Evolutionary conservation across 2,888 invertebrate species (phyloP).

Genomic region (Autographa gamma): DNA sequence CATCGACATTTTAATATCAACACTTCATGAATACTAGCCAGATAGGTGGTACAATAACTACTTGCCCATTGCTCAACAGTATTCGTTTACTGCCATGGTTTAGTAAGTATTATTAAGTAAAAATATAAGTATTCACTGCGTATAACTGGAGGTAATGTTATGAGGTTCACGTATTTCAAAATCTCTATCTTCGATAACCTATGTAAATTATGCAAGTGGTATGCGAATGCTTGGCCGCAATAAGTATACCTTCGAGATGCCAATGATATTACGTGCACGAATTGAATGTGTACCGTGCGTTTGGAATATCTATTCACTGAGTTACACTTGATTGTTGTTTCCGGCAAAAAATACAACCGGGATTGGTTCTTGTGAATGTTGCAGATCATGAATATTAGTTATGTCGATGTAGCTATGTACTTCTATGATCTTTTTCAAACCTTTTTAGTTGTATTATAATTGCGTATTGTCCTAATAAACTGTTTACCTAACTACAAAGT

Average conservation of each 20-base stretch:
- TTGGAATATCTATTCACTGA: conserved; percentile 6
- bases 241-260: conserved; percentile 10
- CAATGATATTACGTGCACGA: conserved; percentile 16
- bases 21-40: conserved; percentile 4
- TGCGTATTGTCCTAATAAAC: no score
- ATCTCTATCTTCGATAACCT: conserved; percentile 1
- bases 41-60: not conserved
- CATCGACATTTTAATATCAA: not conserved
- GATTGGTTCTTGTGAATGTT: not conserved
- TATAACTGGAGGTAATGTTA: conserved; percentile 1
- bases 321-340: conserved; percentile 6
- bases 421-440: not conserved
- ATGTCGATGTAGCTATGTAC: not conserved
- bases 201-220: conserved; percentile 12
- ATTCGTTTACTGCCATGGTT: not conserved
- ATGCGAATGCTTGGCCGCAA: conserved; percentile 7
- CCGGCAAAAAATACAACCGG: not conserved
- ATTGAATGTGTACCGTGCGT: conserved; percentile 6
- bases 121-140: not conserved
- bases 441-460: not conserved
- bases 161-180: conserved; percentile 12
- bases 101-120: not conserved
- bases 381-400: not conserved
- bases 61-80: not conserved
- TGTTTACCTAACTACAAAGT: no score